phyloP scores from a whole-genome alignment of 64 coral and sea anemone species.

The Dendrophyllia cribrosa region DNA sequence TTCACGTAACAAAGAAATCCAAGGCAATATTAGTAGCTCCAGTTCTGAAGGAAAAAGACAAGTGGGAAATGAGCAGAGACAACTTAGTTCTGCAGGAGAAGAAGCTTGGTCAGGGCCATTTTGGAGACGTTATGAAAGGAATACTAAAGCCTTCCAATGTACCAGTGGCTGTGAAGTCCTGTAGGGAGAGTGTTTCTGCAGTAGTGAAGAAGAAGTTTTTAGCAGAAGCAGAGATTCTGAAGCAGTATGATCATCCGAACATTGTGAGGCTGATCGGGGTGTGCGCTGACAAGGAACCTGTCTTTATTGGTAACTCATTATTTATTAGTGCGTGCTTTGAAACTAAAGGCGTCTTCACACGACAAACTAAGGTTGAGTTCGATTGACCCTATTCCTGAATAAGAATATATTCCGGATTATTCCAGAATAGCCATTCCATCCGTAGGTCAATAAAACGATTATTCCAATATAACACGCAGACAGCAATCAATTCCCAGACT shows the following conservation, averaged over 20 bases:
- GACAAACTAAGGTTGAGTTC: no score
- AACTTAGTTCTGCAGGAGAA: conserved; percentile 45
- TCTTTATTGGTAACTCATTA: conserved; percentile 85
- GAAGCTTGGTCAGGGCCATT: conserved; percentile 93
- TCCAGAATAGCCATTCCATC: no score
- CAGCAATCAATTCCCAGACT: no score
- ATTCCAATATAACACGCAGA: no score
- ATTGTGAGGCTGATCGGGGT: conserved; percentile 98
- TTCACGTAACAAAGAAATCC: conserved; percentile 85
- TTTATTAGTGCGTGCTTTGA: no score
- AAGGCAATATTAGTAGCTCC: conserved; percentile 65
- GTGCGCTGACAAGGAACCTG: conserved; percentile 89
- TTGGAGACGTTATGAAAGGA: conserved; percentile 98
- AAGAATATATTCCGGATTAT: no score
- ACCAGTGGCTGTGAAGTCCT: conserved; percentile 90
- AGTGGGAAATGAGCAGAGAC: conserved; percentile 82
- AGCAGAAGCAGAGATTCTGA: conserved; percentile 95
- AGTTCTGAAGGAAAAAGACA: conserved; percentile 55
- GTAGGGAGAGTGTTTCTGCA: conserved; percentile 78
- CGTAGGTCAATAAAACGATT: no score
- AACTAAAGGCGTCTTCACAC: no score
- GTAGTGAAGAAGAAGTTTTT: conserved; percentile 92
- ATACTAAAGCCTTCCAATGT: conserved; percentile 39
- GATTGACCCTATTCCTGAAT: no score
- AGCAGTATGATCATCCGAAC: conserved; percentile 98